A percentile compares a stretch with the other conserved stretches of the same genome.
These are phyloP conservation scores for Polydrusus cervinus DNA, from an alignment of 2,888 invertebrate species.

Conservation along the genomic window DNA sequence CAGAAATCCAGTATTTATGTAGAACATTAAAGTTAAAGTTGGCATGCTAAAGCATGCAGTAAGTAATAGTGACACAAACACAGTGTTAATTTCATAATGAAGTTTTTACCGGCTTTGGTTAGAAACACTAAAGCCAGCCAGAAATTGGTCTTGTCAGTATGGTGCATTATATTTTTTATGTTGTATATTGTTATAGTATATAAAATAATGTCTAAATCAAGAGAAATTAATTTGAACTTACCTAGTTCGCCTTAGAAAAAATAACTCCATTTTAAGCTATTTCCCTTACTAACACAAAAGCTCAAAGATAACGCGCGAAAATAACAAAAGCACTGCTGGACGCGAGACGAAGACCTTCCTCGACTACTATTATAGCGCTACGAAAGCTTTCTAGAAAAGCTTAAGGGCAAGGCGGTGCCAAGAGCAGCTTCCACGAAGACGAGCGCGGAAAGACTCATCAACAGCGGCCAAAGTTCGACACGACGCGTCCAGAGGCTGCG, in stretches of 20 bases:
- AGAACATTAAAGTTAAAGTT: too few species aligned
- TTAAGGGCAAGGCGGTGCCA: conserved; percentile 21
- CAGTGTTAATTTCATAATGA: too few species aligned
- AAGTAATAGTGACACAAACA: too few species aligned
- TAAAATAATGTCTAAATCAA: too few species aligned
- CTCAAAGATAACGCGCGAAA: conserved; percentile 28
- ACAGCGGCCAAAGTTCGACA: conserved; percentile 42
- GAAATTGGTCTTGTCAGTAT: too few species aligned
- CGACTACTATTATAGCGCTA: neutral
- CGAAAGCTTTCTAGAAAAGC: conserved; percentile 28
- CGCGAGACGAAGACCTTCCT: conserved; percentile 1
- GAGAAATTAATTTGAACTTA: conserved; percentile 7
- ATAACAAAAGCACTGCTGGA: neutral
- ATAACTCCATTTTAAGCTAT: conserved; percentile 42
- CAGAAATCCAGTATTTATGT: too few species aligned
- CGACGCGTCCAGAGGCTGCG: conserved; percentile 31
- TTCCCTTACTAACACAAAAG: conserved; percentile 15
- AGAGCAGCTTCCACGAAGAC: conserved; percentile 48
- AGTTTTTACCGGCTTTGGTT: too few species aligned
- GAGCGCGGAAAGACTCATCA: conserved; percentile 49
- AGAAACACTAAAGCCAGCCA: too few species aligned
- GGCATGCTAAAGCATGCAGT: too few species aligned
- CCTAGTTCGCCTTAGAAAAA: conserved; percentile 39
- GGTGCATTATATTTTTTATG: too few species aligned
- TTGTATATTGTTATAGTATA: too few species aligned